Evolutionary conservation across 2,113 vertebrate genomes (phyloP).

Genomic region (Plecotus auritus): DNA sequence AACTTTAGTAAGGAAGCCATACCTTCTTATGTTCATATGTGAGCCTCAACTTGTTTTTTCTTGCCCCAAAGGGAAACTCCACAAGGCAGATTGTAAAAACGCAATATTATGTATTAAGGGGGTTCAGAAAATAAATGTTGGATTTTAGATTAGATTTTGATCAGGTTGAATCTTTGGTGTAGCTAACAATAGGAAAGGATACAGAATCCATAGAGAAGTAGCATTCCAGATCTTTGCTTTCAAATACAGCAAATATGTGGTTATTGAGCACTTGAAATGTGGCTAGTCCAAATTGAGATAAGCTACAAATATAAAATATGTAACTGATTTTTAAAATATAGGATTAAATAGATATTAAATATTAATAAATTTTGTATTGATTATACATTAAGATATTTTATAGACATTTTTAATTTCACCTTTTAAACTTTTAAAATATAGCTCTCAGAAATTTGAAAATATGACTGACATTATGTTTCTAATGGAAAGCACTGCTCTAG

Average conservation of each 20-base stretch:
- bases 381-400: constrained; percentile 3
- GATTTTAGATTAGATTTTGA: constrained; percentile 25
- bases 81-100: background rate
- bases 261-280: background rate
- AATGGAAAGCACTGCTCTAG: background rate
- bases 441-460: background rate
- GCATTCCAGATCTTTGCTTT: background rate
- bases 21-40: background rate
- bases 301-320: background rate
- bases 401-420: background rate
- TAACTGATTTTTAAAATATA: background rate
- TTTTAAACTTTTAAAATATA: background rate
- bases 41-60: constrained; percentile 19
- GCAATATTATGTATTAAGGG: background rate
- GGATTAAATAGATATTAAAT: background rate
- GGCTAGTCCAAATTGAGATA: background rate
- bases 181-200: background rate
- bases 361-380: background rate
- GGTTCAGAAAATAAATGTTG: background rate
- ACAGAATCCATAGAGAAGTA: background rate
- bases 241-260: background rate
- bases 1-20: background rate
- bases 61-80: background rate
- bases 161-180: background rate
- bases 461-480: background rate